Evolutionary conservation across 2,797 vertebrate genomes (phyloP), one percentile per base, ranked within the genome.

Genomic region (Staurois parvus): DNA sequence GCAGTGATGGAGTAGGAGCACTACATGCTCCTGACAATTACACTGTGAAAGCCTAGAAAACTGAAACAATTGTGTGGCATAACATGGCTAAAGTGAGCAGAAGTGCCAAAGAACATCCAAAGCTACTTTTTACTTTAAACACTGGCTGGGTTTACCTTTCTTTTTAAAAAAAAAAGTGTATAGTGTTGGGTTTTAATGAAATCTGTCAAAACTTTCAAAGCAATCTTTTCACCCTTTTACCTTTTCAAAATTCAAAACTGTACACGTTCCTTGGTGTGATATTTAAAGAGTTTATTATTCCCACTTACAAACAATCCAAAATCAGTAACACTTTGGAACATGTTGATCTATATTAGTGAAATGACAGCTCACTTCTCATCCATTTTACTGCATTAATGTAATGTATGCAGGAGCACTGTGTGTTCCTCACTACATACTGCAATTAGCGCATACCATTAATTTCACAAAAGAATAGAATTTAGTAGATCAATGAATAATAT

Each of bases 401-500:
- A 83, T 83, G 52, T 79, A 87, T 83, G 75, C 69, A 67, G 80
- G 73, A 83, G 83, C 67, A 40, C 56, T 74, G 40, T 74, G 34
- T 74, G 34, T 59, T 67, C 79, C 77, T 83, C 29, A 37, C 67
- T 13, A 59, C 28, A 30, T 77, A 67, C 67, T 52, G 40, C 85
- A 87, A 87, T 83, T 87, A 87, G 81, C 70, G 66, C 30, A 69
- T 69, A 79, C 85, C 76, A 83, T 87, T 87, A 79, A 84, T 79
- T 87, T 81, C 52, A 67, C 56, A 79, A 88, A 89, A 67, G 15
- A 73, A 87, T 42, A 30, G 85, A 89, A 85, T 79, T 79, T 89
- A 77, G 0, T 85, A 88, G 89, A 48, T 86, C 88, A 90, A 87
- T 56, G 69, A 88, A 88, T 89, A 88, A 72, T 89, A 89, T 90